Evolutionary conservation across 2,113 vertebrate species (phyloP), one percentile per base, ranked within the genome.

Genomic region (Tringa solitaria): DNA sequence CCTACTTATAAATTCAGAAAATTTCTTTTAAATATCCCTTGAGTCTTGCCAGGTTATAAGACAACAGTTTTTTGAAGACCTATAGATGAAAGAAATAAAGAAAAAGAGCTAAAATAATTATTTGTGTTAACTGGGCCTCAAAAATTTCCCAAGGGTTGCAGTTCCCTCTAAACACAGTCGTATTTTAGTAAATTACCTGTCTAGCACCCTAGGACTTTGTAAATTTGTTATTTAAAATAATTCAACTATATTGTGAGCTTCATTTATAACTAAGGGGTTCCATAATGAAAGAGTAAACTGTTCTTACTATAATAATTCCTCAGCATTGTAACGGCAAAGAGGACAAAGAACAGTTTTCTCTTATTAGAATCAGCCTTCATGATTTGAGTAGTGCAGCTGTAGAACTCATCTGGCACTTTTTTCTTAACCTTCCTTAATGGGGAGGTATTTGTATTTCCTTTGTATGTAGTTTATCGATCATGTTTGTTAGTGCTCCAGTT

Each of bases 401-500:
- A 84, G 46, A 65, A 37, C n/a, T 51, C 7, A 45, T 57, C 8
- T 74, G 17, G 5, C 2, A 4, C 61, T 93, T 87, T 63, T 84
- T 70, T 77, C 27, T 54, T 53, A 79, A 12, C 21, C 33, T 53
- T 69, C 37, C 21, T n/a, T 76, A 39, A 64, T 39, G 20, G 4
- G 20, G 24, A 70, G 7, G 10, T 72, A 22, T 61, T 57, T 67
- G 0, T 26, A 4, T 56, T 77, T 65, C 10, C 23, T 51, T 64
- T 60, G 30, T 75, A 1, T n/a, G 35, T 45, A 48, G 12, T 61
- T 76, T 8, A 33, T 68, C 12, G 10, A 0, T 51, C 7, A 39
- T 23, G 33, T 5, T 67, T 0, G 0, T 26, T 23, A 65, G 27
- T 65, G 37, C 51, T 89, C 16, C 11, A 1, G 1, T 9, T 64